These are phyloP conservation scores for Eupithecia subfuscata DNA, from an alignment of 2,888 invertebrate genomes.

Conservation along the genomic window DNA sequence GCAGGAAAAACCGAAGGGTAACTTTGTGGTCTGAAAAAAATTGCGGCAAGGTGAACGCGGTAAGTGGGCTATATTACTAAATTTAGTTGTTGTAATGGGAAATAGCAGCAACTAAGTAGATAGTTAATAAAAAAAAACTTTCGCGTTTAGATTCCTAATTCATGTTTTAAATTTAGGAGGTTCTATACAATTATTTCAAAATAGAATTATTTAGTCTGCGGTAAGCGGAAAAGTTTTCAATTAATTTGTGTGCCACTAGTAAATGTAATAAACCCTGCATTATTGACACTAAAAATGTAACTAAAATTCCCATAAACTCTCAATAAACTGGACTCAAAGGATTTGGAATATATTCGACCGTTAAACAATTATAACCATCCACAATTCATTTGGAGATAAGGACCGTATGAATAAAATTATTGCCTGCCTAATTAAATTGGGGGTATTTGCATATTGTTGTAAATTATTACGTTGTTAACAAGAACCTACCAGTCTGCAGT, in stretches of 20 bases:
- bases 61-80: not conserved
- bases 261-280: not conserved
- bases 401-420: conserved; percentile 32
- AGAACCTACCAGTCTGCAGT: not conserved
- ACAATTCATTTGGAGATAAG: conserved; percentile 32
- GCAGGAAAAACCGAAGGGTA: not conserved
- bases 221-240: not conserved
- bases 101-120: too few relatives aligned
- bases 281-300: conserved; percentile 7
- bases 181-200: too few relatives aligned
- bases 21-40: not conserved
- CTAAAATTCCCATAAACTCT: conserved; percentile 35
- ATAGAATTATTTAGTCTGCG: not conserved
- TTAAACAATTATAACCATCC: conserved; percentile 8
- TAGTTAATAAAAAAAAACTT: not conserved
- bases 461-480: not conserved
- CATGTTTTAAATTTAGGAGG: too few relatives aligned
- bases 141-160: not conserved
- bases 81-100: not conserved
- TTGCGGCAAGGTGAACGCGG: not conserved
- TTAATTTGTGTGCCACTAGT: not conserved
- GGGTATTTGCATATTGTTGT: conserved; percentile 22
- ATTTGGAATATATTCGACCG: conserved; percentile 19
- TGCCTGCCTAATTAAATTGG: conserved; percentile 28
- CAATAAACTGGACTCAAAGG: conserved; percentile 48